Percentiles rank a stretch among this genome's conserved stretches.
These are phyloP conservation scores for Isurus oxyrinchus DNA, from an alignment of 2,113 vertebrate species.

Conservation along the genomic window DNA sequence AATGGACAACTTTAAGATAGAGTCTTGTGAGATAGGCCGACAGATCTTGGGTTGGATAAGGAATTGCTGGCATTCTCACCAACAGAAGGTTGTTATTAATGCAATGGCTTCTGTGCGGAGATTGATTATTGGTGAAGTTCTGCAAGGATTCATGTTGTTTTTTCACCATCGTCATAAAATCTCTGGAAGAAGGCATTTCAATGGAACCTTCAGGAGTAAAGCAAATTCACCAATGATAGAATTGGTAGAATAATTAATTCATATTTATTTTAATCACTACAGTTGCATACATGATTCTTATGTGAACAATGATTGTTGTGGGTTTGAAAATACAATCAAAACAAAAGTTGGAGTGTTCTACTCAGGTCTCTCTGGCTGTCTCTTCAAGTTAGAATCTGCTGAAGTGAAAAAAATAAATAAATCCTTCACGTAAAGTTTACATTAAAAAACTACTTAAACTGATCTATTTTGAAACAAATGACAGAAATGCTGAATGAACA, in stretches of 20 bases:
- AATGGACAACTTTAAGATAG: not conserved
- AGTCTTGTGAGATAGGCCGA: not conserved
- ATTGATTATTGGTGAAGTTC: not conserved
- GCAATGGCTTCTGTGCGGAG: not conserved
- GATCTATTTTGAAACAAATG: not conserved
- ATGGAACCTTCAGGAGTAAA: not conserved
- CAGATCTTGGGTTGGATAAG: too few species aligned
- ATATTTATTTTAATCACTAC: not conserved
- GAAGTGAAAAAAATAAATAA: not conserved
- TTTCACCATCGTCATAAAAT: not conserved
- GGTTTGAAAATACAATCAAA: not conserved
- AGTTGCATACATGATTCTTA: not conserved
- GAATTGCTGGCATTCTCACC: too few species aligned
- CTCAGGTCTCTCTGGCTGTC: not conserved
- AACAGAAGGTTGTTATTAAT: not conserved
- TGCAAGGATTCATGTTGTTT: not conserved
- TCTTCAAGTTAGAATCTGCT: not conserved
- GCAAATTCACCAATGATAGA: not conserved
- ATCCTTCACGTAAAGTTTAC: not conserved
- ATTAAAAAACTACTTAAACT: not conserved
- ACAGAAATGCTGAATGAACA: not conserved
- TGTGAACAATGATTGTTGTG: not conserved
- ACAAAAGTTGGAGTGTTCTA: not conserved
- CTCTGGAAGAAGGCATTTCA: not conserved
- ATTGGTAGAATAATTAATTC: not conserved